Base-by-base conservation (phyloP, 2,113 vertebrate species). In the Nothobranchius furzeri region DNA sequence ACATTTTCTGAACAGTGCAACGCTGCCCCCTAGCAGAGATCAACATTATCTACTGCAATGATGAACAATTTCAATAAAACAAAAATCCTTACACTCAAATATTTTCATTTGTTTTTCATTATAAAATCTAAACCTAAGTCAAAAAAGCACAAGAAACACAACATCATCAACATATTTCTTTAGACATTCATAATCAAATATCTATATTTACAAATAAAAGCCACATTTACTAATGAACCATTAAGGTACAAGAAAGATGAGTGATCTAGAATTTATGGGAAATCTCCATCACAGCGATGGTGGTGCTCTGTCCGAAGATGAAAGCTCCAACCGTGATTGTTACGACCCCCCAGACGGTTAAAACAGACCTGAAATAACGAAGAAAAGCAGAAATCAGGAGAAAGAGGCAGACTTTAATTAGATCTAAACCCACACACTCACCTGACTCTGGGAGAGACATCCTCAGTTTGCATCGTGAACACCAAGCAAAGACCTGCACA, bases 301-400 rank as follows among this genome's bases (percentile, higher is more conserved):
- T 92, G 0, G 94, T 95, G 49, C 95, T 96, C 82, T 98, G 96
- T 59, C 96, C 96, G 0, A 96, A 96, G 79, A 96, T 93, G 52
- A 96, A 98, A 64, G 92, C 72, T 13, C 96, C 96, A 0, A 94
- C 81, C 1, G 96, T 90, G 37, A 96, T 75, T 0, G 91, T 95
- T 68, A 94, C 56, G 50, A 92, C 77, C 0, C 95, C 96, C 97
- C 97, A 99, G 17, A 58, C 51, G 9, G 92, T 87, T 78, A 96
- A 82, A 65, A 92, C 79, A 2, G 80, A 80, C 87, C 97, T 99
- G 85, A 17, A 70, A 49, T 49, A 15, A 15, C 15, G 13, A 6
- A 48, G 13, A 15, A 30, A 30, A 30, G 30, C 30, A 30, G 30
- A 48, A 48, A 35, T 7, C 24, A 35, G 11, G 6, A 36, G 35